A percentile compares a stretch with the other conserved stretches of the same genome.
Conservation (phyloP, 2,113 vertebrate species). For the Psilopsiagon aurifrons region DNA sequence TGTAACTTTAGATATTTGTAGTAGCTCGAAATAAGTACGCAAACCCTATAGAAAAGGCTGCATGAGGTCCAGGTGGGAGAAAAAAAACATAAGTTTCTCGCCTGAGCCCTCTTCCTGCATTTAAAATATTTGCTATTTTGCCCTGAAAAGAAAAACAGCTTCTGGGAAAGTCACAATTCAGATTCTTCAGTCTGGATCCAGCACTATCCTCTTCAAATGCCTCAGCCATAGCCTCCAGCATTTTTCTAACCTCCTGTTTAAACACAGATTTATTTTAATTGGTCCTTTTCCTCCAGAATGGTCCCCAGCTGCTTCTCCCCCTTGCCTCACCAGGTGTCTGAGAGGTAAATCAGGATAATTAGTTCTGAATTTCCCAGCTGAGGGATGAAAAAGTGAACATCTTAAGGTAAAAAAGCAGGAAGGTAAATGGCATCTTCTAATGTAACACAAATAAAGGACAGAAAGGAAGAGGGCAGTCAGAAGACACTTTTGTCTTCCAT, state of each 20-base stretch:
- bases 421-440: background rate
- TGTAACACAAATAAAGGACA: background rate
- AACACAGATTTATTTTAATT: background rate
- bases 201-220: background rate
- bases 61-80: background rate
- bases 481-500: background rate
- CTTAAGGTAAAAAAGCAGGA: background rate
- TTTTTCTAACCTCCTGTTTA: background rate
- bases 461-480: background rate
- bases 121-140: background rate
- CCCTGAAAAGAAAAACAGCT: background rate
- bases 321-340: background rate
- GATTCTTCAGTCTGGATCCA: background rate
- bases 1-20: background rate
- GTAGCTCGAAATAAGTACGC: background rate
- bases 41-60: background rate
- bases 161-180: background rate
- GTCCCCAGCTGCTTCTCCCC: background rate
- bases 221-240: background rate
- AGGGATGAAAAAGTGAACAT: background rate
- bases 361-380: background rate
- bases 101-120: background rate
- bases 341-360: background rate
- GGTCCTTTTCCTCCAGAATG: background rate
- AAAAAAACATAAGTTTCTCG: background rate